phyloP scores from a whole-genome alignment of 2,113 vertebrate genomes.

The Sturnus vulgaris region DNA sequence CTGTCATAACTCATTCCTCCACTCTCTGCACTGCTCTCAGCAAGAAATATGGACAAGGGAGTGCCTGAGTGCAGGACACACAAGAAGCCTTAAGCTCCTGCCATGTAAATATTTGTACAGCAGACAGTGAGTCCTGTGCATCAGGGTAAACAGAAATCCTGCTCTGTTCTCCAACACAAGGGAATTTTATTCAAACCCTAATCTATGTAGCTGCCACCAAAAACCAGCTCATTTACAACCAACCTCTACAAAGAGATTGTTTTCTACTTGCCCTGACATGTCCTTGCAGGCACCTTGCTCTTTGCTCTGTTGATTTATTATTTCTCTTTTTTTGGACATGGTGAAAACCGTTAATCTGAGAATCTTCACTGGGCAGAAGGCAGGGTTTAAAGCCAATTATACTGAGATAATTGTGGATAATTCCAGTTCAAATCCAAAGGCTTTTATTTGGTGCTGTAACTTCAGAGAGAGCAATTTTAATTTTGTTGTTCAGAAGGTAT shows the following conservation, averaged over 20 bases:
- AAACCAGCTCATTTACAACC: neutral
- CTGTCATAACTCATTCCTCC: neutral
- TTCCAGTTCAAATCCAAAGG: neutral
- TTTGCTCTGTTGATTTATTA: neutral
- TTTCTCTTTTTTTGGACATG: neutral
- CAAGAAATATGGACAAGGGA: neutral
- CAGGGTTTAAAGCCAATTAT: neutral
- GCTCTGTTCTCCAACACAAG: neutral
- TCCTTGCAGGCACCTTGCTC: neutral
- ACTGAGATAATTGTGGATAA: neutral
- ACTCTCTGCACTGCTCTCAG: neutral
- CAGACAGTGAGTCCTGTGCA: neutral
- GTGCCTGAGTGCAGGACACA: slow-evolving; percentile 41
- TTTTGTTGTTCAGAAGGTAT: neutral
- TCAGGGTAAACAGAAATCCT: slow-evolving; percentile 23
- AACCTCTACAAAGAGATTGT: neutral
- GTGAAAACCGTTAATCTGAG: neutral
- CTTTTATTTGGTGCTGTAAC: neutral
- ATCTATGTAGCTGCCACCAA: neutral
- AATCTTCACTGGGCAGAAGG: neutral
- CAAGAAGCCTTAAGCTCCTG: slow-evolving; percentile 39
- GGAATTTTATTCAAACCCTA: neutral
- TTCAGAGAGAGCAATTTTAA: neutral
- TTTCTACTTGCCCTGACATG: neutral
- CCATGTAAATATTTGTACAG: slow-evolving; percentile 61